phyloP scores from a whole-genome alignment of 1,140 invertebrate species.

The Drosophila sp. region DNA sequence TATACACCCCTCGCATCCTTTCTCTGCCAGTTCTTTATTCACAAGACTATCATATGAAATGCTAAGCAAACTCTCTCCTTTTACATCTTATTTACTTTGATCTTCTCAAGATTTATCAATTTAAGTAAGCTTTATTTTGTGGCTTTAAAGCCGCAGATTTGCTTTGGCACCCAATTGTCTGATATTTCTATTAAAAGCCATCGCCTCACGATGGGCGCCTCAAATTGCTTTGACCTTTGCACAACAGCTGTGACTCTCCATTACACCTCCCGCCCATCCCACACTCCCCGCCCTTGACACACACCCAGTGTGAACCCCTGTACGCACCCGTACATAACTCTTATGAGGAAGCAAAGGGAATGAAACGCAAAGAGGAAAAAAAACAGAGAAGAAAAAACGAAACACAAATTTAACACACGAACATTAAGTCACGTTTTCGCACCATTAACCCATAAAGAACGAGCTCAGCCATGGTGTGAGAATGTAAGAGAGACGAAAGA shows the following conservation, averaged over 20 bases:
- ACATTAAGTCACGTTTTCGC: conserved; percentile 85
- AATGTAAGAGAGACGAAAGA: conserved; percentile 9
- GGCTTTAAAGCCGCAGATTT: conserved; percentile 32
- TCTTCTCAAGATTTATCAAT: conserved; percentile 2
- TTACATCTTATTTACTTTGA: neutral
- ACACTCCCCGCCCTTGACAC: neutral
- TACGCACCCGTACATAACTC: conserved; percentile 65
- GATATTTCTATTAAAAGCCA: conserved; percentile 83
- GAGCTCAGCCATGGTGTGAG: conserved; percentile 33
- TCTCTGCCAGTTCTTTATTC: neutral
- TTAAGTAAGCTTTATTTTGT: conserved; percentile 4
- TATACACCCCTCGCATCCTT: no score
- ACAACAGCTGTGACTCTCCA: conserved; percentile 69
- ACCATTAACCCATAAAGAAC: conserved; percentile 85
- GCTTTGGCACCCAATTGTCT: conserved; percentile 59
- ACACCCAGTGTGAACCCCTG: neutral
- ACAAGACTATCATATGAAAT: neutral
- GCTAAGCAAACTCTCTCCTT: neutral
- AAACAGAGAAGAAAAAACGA: conserved; percentile 55
- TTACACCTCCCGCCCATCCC: conserved; percentile 23
- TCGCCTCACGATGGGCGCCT: conserved; percentile 52
- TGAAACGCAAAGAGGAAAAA: conserved; percentile 41
- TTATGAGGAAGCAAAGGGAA: conserved; percentile 42
- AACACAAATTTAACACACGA: conserved; percentile 74
- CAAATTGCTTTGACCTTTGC: conserved; percentile 84